Evolutionary conservation across 1,140 invertebrate species (phyloP).

Genomic region (Leguminivora glycinivorella): DNA sequence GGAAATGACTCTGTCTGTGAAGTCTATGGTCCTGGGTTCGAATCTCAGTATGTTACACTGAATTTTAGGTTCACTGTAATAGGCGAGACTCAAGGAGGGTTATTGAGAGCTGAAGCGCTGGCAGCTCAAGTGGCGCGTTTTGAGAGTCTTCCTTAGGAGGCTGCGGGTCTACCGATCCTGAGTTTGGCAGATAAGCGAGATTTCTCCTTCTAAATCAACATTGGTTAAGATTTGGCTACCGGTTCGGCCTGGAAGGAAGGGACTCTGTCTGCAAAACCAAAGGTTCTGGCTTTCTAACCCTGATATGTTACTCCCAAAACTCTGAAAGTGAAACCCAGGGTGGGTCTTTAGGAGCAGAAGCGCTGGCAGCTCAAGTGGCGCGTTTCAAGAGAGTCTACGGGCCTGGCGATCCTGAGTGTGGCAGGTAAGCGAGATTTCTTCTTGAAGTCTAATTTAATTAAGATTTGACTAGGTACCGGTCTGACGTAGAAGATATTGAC

Average conservation of each 20-base stretch:
- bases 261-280: too few relatives aligned
- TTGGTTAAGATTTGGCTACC: too few relatives aligned
- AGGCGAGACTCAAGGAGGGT: conserved; percentile 82
- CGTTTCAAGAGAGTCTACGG: conserved; percentile 85
- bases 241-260: too few relatives aligned
- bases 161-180: conserved; percentile 88
- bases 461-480: too few relatives aligned
- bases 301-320: too few relatives aligned
- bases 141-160: conserved; percentile 86
- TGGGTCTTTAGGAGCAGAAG: conserved; percentile 68
- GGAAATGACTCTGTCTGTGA: too few relatives aligned
- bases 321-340: conserved; percentile 84
- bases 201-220: too few relatives aligned
- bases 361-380: conserved; percentile 83
- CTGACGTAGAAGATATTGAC: too few relatives aligned
- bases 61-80: conserved; percentile 87
- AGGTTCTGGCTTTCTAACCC: too few relatives aligned
- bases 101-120: conserved; percentile 75
- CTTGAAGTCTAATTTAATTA: too few relatives aligned
- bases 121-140: conserved; percentile 84
- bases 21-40: too few relatives aligned
- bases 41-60: too few relatives aligned
- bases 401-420: conserved; percentile 88
- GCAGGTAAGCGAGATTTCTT: conserved; percentile 52
- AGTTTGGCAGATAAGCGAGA: conserved; percentile 74